Conservation (phyloP, 2,113 vertebrate genomes). For the Tiliqua scincoides region DNA sequence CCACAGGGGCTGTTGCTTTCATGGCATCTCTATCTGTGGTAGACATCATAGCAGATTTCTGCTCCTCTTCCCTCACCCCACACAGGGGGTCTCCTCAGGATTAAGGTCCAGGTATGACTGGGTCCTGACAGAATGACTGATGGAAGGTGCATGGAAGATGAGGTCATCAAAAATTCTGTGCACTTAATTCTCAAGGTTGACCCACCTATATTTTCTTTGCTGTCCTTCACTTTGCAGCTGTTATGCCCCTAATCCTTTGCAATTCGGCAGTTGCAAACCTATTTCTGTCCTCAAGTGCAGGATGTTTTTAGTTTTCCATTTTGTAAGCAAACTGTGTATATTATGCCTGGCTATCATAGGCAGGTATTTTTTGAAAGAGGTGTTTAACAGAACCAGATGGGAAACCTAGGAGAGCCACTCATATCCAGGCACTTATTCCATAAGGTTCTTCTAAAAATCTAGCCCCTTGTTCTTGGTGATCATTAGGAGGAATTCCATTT, state of each 20-base stretch:
- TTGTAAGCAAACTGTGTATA: neutral
- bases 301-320: neutral
- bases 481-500: neutral
- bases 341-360: too few relatives aligned
- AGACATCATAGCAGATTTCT: too few relatives aligned
- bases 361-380: neutral
- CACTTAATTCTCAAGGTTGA: neutral
- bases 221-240: neutral
- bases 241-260: neutral
- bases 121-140: too few relatives aligned
- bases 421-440: neutral
- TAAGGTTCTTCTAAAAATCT: neutral
- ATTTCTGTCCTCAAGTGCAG: neutral
- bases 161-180: neutral
- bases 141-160: neutral
- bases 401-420: neutral
- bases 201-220: neutral
- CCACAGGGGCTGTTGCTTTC: too few relatives aligned
- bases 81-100: too few relatives aligned
- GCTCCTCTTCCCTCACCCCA: too few relatives aligned
- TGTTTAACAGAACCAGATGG: neutral
- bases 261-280: neutral
- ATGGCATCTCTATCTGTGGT: too few relatives aligned
- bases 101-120: too few relatives aligned
- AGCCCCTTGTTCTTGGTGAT: neutral